phyloP scores from a whole-genome alignment of 2,797 vertebrate genomes.

The Lates japonicus region DNA sequence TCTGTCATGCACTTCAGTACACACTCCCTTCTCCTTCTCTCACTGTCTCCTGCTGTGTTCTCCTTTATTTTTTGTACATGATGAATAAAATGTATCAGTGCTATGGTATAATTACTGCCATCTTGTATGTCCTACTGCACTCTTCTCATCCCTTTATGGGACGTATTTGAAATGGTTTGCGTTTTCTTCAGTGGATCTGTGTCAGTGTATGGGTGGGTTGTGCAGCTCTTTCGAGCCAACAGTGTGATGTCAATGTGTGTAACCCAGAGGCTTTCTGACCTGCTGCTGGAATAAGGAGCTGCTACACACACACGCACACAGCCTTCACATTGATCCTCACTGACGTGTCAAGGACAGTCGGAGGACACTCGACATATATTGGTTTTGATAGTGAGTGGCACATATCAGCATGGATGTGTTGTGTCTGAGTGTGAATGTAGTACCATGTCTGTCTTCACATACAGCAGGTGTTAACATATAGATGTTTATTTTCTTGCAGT shows the following conservation, averaged over 20 bases:
- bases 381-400: conserved; percentile 42
- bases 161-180: conserved; percentile 33
- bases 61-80: conserved; percentile 20
- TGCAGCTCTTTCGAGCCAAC: conserved; percentile 34
- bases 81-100: conserved; percentile 33
- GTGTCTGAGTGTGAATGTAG: conserved; percentile 18
- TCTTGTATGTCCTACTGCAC: conserved; percentile 29
- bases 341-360: conserved; percentile 54
- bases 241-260: conserved; percentile 42
- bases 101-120: conserved; percentile 29
- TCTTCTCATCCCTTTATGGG: conserved; percentile 47
- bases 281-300: conserved; percentile 32
- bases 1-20: conserved; percentile 32
- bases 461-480: conserved; percentile 50
- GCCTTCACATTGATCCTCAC: conserved; percentile 34
- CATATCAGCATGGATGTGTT: conserved; percentile 21
- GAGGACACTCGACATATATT: conserved; percentile 44
- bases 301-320: conserved; percentile 1
- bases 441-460: conserved; percentile 13
- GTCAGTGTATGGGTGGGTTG: conserved; percentile 66
- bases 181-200: conserved; percentile 50
- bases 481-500: conserved; percentile 85
- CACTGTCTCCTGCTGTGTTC: conserved; percentile 15
- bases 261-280: conserved; percentile 52
- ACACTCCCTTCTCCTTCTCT: conserved; percentile 8